Evolutionary conservation across 2,113 vertebrate genomes (phyloP), one percentile per base, ranked within the genome.

Genomic region (Proteles cristata): DNA sequence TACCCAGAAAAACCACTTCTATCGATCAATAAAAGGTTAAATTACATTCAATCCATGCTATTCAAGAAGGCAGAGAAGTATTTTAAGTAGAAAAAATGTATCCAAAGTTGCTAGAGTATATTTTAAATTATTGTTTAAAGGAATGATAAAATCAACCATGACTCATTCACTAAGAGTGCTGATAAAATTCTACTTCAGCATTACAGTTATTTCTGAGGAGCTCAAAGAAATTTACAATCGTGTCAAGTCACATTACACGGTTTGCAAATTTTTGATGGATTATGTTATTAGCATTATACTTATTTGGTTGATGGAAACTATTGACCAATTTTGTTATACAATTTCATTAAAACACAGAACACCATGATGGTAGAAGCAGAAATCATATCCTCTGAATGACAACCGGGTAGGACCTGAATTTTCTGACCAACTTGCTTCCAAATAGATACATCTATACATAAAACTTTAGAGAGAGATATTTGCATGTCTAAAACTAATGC

Each of bases 91-190:
- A 90, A 82, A 85, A 85, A 76, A 23, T 58, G 33, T 33, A 86
- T 50, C 50, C 74, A 23, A 76, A 28, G 9, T 66, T 71, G 35
- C 65, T 87, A 55, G 93, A 82, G 23, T 1, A 26, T 68, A 74
- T 35, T 77, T 90, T 58, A 91, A 77, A 80, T 90, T 69, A 33
- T 94, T 65, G 11, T 55, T 93, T 90, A 91, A 88, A 88, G 19
- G 17, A 71, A 45, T 77, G 68, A 66, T 58, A 83, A 79, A 93
- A 93, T 65, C 43, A 95, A 35, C 31, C 25, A 11, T 77, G 19
- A 87, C 31, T 88, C 35, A 90, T 84, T 82, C 11, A 15, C 63
- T 80, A 31, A 90, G 19, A 93, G 11, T 26, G 43, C 66, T 79
- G 35, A 39, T 83, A 83, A 88, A 88, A 65, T 45, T 83, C 21